phyloP scores from a whole-genome alignment of 2,113 vertebrate species.

The Chascanopsetta lugubris region DNA sequence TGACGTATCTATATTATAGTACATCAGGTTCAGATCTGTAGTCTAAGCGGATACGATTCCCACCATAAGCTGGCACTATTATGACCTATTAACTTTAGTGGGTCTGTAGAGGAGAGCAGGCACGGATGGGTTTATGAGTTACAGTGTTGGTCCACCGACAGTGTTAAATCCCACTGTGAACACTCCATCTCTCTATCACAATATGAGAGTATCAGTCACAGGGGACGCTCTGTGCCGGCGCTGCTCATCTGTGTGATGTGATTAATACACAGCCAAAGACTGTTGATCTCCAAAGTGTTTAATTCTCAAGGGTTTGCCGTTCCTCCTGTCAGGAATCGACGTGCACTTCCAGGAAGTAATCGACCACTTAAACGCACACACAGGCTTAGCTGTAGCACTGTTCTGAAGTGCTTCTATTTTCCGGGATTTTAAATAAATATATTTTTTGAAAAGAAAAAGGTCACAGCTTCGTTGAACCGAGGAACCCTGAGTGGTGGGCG shows the following conservation, averaged over 20 bases:
- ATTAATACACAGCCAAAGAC: neutral
- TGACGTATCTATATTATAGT: too few relatives aligned
- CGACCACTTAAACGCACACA: neutral
- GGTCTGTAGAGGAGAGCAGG: neutral
- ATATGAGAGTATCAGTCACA: conserved; percentile 2
- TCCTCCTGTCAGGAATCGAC: neutral
- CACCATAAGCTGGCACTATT: neutral
- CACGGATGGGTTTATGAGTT: neutral
- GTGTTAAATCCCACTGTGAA: neutral
- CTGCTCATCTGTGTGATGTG: conserved; percentile 1
- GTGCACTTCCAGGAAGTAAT: too few relatives aligned
- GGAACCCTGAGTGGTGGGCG: neutral
- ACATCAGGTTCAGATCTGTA: neutral
- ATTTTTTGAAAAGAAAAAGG: neutral
- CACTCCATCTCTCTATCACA: neutral
- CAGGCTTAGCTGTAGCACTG: neutral
- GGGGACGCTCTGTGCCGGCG: neutral
- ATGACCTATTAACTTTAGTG: neutral
- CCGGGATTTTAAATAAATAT: neutral
- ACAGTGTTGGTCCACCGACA: neutral
- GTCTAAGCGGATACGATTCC: neutral
- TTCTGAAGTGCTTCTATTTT: neutral
- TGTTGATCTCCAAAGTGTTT: neutral
- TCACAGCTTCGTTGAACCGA: neutral
- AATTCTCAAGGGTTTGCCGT: neutral